Conservation (phyloP, 2,113 vertebrate species). For the Vidua macroura region DNA sequence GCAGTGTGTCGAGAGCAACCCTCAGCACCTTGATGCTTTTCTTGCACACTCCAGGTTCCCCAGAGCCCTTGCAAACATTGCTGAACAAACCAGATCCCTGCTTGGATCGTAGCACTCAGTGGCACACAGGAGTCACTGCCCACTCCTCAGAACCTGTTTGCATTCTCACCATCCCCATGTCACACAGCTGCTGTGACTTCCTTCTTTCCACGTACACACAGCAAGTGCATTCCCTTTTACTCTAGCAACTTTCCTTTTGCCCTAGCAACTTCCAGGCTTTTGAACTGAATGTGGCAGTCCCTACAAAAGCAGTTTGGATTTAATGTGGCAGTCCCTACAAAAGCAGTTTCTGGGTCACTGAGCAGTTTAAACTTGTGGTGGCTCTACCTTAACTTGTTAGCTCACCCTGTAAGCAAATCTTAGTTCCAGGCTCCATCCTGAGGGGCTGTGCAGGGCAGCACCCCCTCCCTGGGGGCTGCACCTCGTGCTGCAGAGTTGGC, state of each 20-base stretch:
- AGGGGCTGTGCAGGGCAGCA: neutral
- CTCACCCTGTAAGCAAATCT: neutral
- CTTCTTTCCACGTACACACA: fast-evolving
- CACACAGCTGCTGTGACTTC: neutral
- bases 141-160: neutral
- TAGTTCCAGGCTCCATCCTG: neutral
- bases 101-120: neutral
- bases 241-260: neutral
- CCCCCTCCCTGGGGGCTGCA: neutral
- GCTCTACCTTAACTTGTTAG: neutral
- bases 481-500: fast-evolving
- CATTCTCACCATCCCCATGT: neutral
- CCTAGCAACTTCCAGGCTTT: neutral
- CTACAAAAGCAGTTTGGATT: neutral
- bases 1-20: neutral
- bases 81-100: neutral
- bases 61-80: neutral
- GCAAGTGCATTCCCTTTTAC: neutral
- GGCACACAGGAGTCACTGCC: neutral
- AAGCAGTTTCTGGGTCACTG: neutral
- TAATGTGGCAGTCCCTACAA: neutral
- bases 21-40: neutral
- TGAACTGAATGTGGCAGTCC: neutral
- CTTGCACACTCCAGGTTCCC: neutral
- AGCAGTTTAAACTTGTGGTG: neutral